Base-by-base conservation (phyloP, 1,140 invertebrate genomes). In the Nautilus pompilius region DNA sequence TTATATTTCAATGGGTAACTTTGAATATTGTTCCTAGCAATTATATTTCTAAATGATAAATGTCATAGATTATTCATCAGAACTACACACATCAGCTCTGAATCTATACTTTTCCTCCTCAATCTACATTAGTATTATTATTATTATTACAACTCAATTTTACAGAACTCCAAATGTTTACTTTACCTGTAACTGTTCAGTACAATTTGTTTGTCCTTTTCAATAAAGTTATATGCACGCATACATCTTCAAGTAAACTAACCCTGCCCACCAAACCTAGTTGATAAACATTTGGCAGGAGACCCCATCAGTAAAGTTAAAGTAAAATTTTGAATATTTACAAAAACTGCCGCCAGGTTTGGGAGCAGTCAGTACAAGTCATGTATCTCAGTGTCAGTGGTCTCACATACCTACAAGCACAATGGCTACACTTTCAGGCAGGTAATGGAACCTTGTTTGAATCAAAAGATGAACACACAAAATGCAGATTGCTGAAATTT, bases 361-460 rank as follows among this genome's bases (percentile, higher is more conserved):
- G n/a, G 3, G 24, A 20, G n/a, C 3, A 30, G 3, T 17, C n/a
- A 15, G 29, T 22, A 3, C 51, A 3, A 54, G 26, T 28, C 4
- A 15, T 53, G 17, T 53, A 20, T 10, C 24, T 53, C 17, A 8
- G 49, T 10, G 26, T 45, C 15, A 29, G 29, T 20, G 24, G 2
- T 58, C 24, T 22, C 45, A 66, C 77, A 77, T 77, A 87, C 87
- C 87, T 17, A 99, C 84, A 75, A 98, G 92, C 20, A 99, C 93
- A 69, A 98, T 93, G n/a, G 96, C 95, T 58, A 99, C 90, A 82
- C 93, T 96, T 81, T 99, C 96, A 0, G 96, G 96, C 20, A 99
- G 85, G 82, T 97, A 99, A 71, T 96, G 93, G 73, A 99, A 96
- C 76, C 95, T 93, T 2, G 93, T 96, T 80, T 96, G 90, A 2